Conservation (phyloP, 2,888 invertebrate genomes). For the Cetonia aurata region DNA sequence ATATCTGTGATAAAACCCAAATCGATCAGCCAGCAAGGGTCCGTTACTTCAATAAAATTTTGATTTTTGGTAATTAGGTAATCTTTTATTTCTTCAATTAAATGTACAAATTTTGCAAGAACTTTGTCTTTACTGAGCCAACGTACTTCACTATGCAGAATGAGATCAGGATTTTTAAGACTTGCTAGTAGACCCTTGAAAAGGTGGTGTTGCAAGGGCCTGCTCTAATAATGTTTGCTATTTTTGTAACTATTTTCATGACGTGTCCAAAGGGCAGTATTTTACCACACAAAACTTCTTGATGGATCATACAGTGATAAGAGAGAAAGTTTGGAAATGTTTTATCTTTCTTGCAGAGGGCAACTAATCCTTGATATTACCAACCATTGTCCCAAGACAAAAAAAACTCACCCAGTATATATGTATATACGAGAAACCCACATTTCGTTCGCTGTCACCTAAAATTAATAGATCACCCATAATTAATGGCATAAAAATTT, state of each 20-base stretch:
- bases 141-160: constrained; percentile 48
- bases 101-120: too few relatives aligned
- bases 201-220: constrained; percentile 42
- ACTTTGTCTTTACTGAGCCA: too few relatives aligned
- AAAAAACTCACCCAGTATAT: too few relatives aligned
- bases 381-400: too few relatives aligned
- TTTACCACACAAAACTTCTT: constrained; percentile 45
- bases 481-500: too few relatives aligned
- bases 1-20: constrained; percentile 50
- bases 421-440: too few relatives aligned
- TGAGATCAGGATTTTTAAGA: constrained; percentile 43
- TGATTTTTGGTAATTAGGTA: constrained; percentile 43
- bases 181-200: constrained; percentile 46
- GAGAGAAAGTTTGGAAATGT: constrained; percentile 8
- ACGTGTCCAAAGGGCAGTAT: constrained; percentile 31
- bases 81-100: constrained; percentile 47
- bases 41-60: constrained; percentile 47
- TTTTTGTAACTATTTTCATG: too few relatives aligned
- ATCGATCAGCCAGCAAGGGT: constrained; percentile 49
- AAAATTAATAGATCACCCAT: too few relatives aligned
- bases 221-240: constrained; percentile 44
- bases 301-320: constrained; percentile 37
- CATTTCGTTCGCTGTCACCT: too few relatives aligned
- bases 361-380: constrained; percentile 39
- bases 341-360: constrained; percentile 37